phyloP scores from a whole-genome alignment of 2,797 vertebrate species.

The Rhinophrynus dorsalis region DNA sequence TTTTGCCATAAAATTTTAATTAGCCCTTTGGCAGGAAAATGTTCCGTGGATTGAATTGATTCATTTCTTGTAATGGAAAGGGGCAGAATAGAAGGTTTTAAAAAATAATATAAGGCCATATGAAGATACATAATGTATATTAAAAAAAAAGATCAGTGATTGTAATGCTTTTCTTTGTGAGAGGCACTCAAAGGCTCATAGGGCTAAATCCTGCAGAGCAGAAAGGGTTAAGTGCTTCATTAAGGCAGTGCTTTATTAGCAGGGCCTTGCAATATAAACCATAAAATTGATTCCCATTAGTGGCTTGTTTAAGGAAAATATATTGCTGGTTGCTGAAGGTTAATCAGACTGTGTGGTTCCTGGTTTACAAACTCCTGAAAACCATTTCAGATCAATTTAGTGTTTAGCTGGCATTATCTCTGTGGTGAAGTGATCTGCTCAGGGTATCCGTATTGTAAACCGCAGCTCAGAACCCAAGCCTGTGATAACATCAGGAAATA shows the following conservation, averaged over 20 bases:
- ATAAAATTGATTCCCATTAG: conserved; percentile 44
- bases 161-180: not conserved
- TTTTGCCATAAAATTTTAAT: conserved; percentile 41
- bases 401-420: conserved; percentile 38
- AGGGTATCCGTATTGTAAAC: conserved; percentile 15
- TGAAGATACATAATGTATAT: too few relatives aligned
- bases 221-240: conserved; percentile 6
- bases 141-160: too few relatives aligned
- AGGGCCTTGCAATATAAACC: conserved; percentile 31
- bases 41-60: conserved; percentile 36
- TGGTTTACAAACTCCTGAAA: conserved; percentile 29
- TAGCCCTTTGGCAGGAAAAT: conserved; percentile 43
- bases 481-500: conserved; percentile 10
- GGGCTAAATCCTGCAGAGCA: not conserved
- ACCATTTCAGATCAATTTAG: conserved; percentile 42
- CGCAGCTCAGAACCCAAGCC: conserved; percentile 18
- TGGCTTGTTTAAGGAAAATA: conserved; percentile 33
- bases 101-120: not conserved
- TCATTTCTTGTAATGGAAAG: conserved; percentile 34
- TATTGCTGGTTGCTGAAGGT: conserved; percentile 23
- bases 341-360: conserved; percentile 39
- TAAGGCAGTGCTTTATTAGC: conserved; percentile 5
- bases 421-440: conserved; percentile 21
- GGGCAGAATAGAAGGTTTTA: conserved; percentile 3
- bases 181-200: too few relatives aligned